Evolutionary conservation across 2,888 invertebrate genomes (phyloP).

Genomic region (Oscheius sp.): DNA sequence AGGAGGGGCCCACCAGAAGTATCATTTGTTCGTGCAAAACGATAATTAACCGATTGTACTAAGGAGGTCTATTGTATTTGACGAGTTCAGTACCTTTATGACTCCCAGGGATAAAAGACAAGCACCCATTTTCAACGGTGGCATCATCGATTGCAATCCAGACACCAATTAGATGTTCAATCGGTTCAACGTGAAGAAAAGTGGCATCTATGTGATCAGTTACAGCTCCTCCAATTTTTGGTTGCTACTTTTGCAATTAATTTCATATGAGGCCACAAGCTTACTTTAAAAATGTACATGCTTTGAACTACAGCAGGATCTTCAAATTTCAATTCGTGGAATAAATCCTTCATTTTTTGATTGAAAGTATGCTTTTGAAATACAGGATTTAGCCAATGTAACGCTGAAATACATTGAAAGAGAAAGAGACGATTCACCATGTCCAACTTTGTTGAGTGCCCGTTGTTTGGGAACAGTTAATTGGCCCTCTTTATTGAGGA

Average conservation of each 20-base stretch:
- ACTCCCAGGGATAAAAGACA: constrained; percentile 90
- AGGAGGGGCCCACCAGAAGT: constrained; percentile 51
- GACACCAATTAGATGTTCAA: constrained; percentile 79
- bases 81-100: constrained; percentile 79
- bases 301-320: constrained; percentile 90
- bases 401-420: constrained; percentile 60
- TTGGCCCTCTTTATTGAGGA: constrained; percentile 79
- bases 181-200: constrained; percentile 85
- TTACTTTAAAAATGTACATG: constrained; percentile 92
- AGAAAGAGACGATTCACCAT: constrained; percentile 71
- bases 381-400: constrained; percentile 83
- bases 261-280: background rate
- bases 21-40: constrained; percentile 59
- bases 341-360: constrained; percentile 79
- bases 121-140: constrained; percentile 89
- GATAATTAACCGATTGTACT: constrained; percentile 57
- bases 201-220: constrained; percentile 80
- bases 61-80: too few species aligned
- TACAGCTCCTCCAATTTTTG: constrained; percentile 82
- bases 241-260: constrained; percentile 76
- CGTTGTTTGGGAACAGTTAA: constrained; percentile 70
- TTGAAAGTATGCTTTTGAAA: constrained; percentile 86
- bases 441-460: constrained; percentile 81
- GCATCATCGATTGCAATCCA: constrained; percentile 97
- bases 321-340: constrained; percentile 79